Evolutionary conservation across 2,888 invertebrate genomes (phyloP), one percentile per base, ranked within the genome.

Genomic region (Caenorhabditis angaria): DNA sequence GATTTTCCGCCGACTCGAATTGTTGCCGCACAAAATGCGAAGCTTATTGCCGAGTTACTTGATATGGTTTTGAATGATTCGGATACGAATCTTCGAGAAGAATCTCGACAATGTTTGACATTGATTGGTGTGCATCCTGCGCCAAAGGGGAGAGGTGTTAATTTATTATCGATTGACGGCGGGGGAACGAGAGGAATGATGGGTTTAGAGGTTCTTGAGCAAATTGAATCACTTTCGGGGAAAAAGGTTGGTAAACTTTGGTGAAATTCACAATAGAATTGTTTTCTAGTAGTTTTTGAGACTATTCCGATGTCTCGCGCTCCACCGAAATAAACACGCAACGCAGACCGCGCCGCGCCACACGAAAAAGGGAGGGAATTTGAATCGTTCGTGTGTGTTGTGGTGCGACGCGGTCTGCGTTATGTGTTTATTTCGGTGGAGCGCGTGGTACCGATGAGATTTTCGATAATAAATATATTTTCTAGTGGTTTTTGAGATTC

Each of bases 171-270:
- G 0, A 93, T 95, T 82, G 95, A 95, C 89, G 95, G 95, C 2
- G 95, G 95, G 53, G 95, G 95, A 57, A 92, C 93, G 20, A 76
- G 94, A 71, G 94, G 94, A n/a, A 90, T 95, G 73, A 90, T 94
- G 74, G 93, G 94, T 3, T 91, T 95, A 72, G 93, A 94, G 89
- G 91, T 94, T 88, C 89, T 95, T 77, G 91, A 92, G 60, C 92
- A 92, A 81, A 88, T 95, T 48, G 94, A 95, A 89, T 90, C 91
- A 29, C 65, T 80, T 2, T 81, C 81, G 3, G 85, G 84, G 75
- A 88, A 92, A 24, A 82, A 78, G 64, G 82, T 85, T 22, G 27
- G 48, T 53, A n/a, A n/a, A n/a, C n/a, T n/a, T n/a, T n/a, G n/a
- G n/a, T n/a, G n/a, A n/a, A n/a, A n/a, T n/a, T n/a, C n/a, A n/a